phyloP scores from a whole-genome alignment of 1,140 invertebrate genomes.

The Saccostrea echinata region DNA sequence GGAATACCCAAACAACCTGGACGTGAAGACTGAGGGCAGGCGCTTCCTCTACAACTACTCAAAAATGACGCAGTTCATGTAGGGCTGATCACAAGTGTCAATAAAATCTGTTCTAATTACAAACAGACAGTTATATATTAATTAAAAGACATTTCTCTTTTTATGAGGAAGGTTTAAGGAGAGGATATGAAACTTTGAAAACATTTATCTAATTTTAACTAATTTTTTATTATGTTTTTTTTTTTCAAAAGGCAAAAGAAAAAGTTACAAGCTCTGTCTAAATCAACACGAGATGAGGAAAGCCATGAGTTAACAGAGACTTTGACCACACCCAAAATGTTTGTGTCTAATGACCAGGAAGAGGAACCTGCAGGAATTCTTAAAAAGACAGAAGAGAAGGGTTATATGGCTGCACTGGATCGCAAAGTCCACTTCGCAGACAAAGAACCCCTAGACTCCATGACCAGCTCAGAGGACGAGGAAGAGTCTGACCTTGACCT shows the following conservation, averaged over 20 bases:
- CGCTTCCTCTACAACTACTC: constrained; percentile 66
- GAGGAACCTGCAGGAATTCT: constrained; percentile 48
- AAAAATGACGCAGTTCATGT: constrained; percentile 67
- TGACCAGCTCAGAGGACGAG: constrained; percentile 36
- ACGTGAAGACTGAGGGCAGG: constrained; percentile 66
- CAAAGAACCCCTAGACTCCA: background rate
- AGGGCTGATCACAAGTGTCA: constrained; percentile 1
- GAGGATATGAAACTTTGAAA: background rate
- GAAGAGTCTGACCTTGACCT: background rate
- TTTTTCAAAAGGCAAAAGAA: constrained; percentile 43
- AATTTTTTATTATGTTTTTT: too few species aligned
- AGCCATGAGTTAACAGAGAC: constrained; percentile 8
- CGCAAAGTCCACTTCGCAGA: constrained; percentile 55
- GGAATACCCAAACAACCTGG: constrained; percentile 59
- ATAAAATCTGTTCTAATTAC: too few species aligned
- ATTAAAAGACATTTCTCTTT: background rate
- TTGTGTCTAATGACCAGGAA: constrained; percentile 24
- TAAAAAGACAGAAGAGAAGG: background rate
- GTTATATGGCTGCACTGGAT: background rate
- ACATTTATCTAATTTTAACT: background rate
- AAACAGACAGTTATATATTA: background rate
- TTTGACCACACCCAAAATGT: constrained; percentile 42
- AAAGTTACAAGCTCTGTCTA: background rate
- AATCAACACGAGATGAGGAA: background rate
- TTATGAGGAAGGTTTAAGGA: background rate